Evolutionary conservation across 1,140 invertebrate genomes (phyloP).

Genomic region (Carposina sasakii): DNA sequence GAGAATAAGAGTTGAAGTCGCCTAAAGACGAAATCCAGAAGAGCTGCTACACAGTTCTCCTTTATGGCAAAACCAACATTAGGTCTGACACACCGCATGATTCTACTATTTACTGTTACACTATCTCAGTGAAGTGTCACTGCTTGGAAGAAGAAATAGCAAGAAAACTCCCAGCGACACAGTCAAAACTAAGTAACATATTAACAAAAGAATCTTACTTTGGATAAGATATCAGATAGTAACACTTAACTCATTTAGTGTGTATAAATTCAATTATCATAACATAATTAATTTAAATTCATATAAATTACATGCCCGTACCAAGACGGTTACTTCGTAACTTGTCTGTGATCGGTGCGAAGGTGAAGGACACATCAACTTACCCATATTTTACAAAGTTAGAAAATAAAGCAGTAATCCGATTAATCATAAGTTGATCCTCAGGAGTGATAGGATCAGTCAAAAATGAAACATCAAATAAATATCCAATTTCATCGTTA

Average conservation of each 20-base stretch:
- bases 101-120: too few species aligned
- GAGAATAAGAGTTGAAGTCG: too few species aligned
- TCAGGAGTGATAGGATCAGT: constrained; percentile 10
- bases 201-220: background rate
- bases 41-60: too few species aligned
- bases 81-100: too few species aligned
- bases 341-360: too few species aligned
- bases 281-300: background rate
- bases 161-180: too few species aligned
- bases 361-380: too few species aligned
- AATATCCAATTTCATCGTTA: constrained; percentile 33
- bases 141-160: too few species aligned
- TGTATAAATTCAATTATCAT: background rate
- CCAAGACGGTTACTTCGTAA: background rate
- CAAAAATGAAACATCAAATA: constrained; percentile 29
- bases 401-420: constrained; percentile 29
- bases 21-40: too few species aligned
- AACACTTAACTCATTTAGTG: background rate
- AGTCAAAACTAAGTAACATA: too few species aligned
- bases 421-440: constrained; percentile 28
- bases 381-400: constrained; percentile 40
- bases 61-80: too few species aligned
- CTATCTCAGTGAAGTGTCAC: too few species aligned
- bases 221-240: background rate
- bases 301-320: background rate